Percentiles rank a stretch among this genome's conserved stretches.
Conservation (phyloP, 2,888 invertebrate species). For the Andricus quercusramuli region DNA sequence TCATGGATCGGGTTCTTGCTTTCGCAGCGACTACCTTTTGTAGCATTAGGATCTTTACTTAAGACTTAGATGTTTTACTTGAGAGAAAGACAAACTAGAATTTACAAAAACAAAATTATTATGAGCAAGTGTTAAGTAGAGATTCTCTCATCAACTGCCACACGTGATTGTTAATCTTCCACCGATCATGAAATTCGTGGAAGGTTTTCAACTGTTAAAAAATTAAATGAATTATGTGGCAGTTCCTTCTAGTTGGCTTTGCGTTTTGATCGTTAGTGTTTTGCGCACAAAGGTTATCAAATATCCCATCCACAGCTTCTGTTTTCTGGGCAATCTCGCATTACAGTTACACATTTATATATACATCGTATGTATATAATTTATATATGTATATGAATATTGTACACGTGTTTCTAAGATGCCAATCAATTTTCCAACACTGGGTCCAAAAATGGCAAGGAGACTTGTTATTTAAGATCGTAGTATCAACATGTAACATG, state of each 20-base stretch:
- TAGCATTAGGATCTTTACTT: constrained; percentile 56
- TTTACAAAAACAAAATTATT: background rate
- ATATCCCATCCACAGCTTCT: constrained; percentile 67
- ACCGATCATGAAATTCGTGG: constrained; percentile 40
- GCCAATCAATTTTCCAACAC: constrained; percentile 67
- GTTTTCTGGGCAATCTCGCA: constrained; percentile 65
- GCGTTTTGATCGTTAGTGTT: background rate
- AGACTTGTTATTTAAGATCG: constrained; percentile 15
- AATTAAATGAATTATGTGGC: constrained; percentile 60
- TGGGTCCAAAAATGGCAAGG: constrained; percentile 48
- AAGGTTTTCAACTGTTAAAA: constrained; percentile 58
- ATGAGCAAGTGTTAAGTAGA: constrained; percentile 40
- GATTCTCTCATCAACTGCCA: constrained; percentile 64
- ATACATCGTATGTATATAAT: constrained; percentile 20
- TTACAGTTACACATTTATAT: constrained; percentile 59
- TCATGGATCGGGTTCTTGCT: constrained; percentile 47
- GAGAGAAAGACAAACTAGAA: background rate
- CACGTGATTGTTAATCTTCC: constrained; percentile 55
- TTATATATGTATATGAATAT: constrained; percentile 41
- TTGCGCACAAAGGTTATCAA: background rate
- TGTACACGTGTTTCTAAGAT: constrained; percentile 65
- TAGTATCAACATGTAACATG: constrained; percentile 44
- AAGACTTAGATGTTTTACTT: background rate
- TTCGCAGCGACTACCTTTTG: constrained; percentile 61
- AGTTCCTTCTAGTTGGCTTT: constrained; percentile 8